Evolutionary conservation across 2,113 vertebrate genomes (phyloP).

Genomic region (Platichthys flesus): DNA sequence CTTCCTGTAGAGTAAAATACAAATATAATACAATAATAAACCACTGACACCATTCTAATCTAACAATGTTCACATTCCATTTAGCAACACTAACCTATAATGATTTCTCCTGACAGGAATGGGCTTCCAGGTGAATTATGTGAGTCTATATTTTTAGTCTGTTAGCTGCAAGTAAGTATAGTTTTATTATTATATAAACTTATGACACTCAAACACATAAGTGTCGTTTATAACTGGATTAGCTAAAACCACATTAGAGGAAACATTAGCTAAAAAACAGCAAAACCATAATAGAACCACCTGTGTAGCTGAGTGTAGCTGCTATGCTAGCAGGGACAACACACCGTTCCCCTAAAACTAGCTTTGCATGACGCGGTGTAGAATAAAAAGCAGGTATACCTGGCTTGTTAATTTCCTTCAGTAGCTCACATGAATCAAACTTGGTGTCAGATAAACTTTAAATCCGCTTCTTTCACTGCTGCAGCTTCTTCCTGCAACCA

Average conservation of each 20-base stretch:
- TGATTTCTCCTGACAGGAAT: no score
- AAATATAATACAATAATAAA: no score
- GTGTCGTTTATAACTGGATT: no score
- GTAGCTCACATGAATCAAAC: constrained; percentile 8
- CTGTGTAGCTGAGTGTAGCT: not conserved
- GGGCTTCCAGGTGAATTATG: no score
- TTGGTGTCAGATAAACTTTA: not conserved
- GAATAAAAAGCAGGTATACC: not conserved
- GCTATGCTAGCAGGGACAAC: not conserved
- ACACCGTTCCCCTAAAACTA: not conserved
- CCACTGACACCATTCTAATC: no score
- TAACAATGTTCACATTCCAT: no score
- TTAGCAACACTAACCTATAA: no score
- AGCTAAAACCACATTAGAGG: not conserved
- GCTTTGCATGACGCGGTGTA: not conserved
- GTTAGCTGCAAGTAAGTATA: no score
- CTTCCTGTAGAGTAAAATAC: no score
- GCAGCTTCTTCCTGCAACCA: not conserved
- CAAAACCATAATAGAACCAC: not conserved
- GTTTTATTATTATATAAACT: no score
- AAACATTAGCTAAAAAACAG: not conserved
- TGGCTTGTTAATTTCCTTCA: not conserved
- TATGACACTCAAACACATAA: no score
- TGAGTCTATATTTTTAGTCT: no score
- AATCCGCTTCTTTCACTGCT: not conserved